Base-by-base conservation (phyloP, 2,797 vertebrate species). In the Parambassis ranga region DNA sequence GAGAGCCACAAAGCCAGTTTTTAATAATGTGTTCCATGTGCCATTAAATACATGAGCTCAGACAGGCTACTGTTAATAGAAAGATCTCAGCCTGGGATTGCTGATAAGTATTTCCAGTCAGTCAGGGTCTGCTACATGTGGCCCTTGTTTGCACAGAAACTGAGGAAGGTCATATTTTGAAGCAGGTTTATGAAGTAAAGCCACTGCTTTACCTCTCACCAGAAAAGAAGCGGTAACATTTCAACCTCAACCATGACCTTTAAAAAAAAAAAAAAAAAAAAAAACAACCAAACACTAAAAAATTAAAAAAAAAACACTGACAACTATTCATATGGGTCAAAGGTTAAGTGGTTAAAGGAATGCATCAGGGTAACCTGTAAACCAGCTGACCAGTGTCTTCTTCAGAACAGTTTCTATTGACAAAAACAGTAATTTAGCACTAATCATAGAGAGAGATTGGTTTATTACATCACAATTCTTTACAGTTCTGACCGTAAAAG, bases 21-120 rank as follows among this genome's bases (percentile, higher is more conserved):
- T 42, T 26, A 49, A 20, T 32, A 18, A 37, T 11, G 3, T 13
- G 5, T 47, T 42, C 16, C 22, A 53, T 31, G 16, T 46, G 13
- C 46, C 18, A 49, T 37, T 35, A 35, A 20, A 37, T 26, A 22
- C 14, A 63, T 10, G 42, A 22, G 13, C 13, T 65, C 16, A 52
- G 60, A 55, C 16, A 68, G n/a, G 10, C 36, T 28, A 22, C 4
- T 28, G 18, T 46, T 64, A 55, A 33, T 47, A 58, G 48, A 47
- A 46, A 56, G 6, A 7, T 15, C 13, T 31, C 2, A 28, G 28
- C 41, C 49, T 38, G 32, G 35, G 14, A 47, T 2, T 7, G 4
- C 10, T 46, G 27, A 43, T 72, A 70, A 43, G 10, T 53, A n/a
- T 36, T 65, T 60, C 6, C 23, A 44, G 11, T 32, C 15, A 13